These are phyloP conservation scores for Capromys pilorides DNA, from an alignment of 2,797 vertebrate species.

Conservation along the genomic window DNA sequence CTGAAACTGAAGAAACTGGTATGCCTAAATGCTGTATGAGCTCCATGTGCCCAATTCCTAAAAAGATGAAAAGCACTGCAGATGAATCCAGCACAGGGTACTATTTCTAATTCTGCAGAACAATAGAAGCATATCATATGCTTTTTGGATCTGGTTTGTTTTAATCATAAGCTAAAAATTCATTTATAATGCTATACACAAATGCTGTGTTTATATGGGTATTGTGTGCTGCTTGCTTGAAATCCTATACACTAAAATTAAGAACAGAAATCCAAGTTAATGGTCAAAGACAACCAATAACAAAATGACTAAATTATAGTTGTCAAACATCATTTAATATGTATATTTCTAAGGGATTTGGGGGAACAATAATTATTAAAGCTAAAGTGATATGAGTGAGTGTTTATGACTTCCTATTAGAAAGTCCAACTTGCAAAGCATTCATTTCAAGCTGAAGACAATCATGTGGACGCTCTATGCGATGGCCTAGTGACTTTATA, in stretches of 20 bases:
- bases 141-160: constrained; percentile 85
- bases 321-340: constrained; percentile 99
- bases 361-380: constrained; percentile 91
- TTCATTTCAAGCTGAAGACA: constrained; percentile 85
- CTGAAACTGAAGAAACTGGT: background rate
- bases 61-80: constrained; percentile 57
- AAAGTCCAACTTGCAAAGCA: constrained; percentile 84
- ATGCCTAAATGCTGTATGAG: background rate
- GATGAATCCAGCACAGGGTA: constrained; percentile 68
- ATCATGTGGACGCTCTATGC: constrained; percentile 86
- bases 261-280: constrained; percentile 94
- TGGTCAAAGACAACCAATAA: constrained; percentile 96
- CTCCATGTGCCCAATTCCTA: background rate
- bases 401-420: constrained; percentile 90
- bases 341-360: constrained; percentile 87
- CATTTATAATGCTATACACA: constrained; percentile 90
- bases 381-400: constrained; percentile 88
- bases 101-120: constrained; percentile 66
- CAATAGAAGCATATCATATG: constrained; percentile 77
- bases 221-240: constrained; percentile 88
- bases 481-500: constrained; percentile 88
- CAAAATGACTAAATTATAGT: constrained; percentile 94
- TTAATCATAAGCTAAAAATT: constrained; percentile 86
- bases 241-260: constrained; percentile 87
- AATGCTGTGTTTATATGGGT: constrained; percentile 85